Base-by-base conservation (phyloP, 2,797 vertebrate genomes). In the Trachops cirrhosus region DNA sequence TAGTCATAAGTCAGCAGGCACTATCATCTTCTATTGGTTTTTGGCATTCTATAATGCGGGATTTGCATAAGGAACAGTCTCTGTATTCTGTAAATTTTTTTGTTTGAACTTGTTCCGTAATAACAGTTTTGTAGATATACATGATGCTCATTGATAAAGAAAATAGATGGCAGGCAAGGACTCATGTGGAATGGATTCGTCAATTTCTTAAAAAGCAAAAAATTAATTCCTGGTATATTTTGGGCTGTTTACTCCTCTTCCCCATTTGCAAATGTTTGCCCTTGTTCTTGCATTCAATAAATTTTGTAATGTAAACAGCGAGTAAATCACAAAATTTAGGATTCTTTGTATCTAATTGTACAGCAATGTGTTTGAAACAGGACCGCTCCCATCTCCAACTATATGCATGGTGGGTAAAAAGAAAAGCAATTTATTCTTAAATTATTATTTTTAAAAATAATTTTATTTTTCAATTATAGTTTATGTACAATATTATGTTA, bases 181-280 rank as follows among this genome's bases (percentile, higher is more conserved):
- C 16, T 80, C 37, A 39, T 26, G 10, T 32, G 59, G n/a, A 80
- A 93, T 68, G 62, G 18, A 70, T 62, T 73, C 44, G 29, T 71
- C 57, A 57, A 32, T 75, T 88, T 92, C 93, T 93, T 46, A 32
- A 74, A 67, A 89, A 84, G 29, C n/a, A 93, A 71, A 93, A 94
- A 93, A 73, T 22, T n/a, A 87, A 46, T n/a, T 74, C 41, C 12
- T 91, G 39, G 18, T 80, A 22, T 82, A 50, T 48, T 86, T 96
- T 95, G 62, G 34, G 39, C 50, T 86, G 83, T n/a, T 68, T 54
- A 50, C 18, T 10, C n/a, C 26, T 87, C 9, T 37, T 64, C 2
- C 26, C 46, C 37, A 50, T n/a, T 83, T 93, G 19, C 9, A 91
- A 84, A 84, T 80, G 18, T 80, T 93, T 90, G 62, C 48, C n/a